A percentile compares a stretch with the other conserved stretches of the same genome.
Evolutionary conservation across 2,888 invertebrate species (phyloP).

Genomic region (Drosophila kambysellisi): DNA sequence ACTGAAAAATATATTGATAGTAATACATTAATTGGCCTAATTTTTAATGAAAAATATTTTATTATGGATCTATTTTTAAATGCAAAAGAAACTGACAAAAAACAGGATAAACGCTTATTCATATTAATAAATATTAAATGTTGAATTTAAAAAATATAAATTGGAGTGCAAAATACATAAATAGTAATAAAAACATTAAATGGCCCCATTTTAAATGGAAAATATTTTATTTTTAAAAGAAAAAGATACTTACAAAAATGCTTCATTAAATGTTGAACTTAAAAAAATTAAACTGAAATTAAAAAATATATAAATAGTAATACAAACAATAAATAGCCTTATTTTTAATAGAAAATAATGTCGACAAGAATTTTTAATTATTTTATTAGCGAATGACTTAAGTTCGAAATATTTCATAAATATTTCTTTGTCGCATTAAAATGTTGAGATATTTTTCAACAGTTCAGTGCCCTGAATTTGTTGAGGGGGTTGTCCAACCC

Average conservation of each 20-base stretch:
- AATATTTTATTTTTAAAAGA: background rate
- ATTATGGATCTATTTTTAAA: no score
- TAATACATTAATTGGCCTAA: no score
- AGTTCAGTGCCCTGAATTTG: slow-evolving; percentile 40
- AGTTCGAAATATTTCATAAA: background rate
- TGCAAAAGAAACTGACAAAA: no score
- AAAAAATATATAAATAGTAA: background rate
- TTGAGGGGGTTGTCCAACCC: slow-evolving; percentile 11
- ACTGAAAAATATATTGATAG: no score
- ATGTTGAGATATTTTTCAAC: background rate
- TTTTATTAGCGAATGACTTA: background rate
- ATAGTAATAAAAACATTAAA: background rate
- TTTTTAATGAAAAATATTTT: no score
- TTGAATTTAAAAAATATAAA: background rate
- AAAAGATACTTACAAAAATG: background rate
- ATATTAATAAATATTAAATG: no score
- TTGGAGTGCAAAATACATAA: background rate
- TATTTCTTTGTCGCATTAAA: background rate
- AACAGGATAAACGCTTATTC: no score
- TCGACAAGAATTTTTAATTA: background rate
- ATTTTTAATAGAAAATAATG: background rate
- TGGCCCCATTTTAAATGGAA: background rate
- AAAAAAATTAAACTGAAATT: background rate
- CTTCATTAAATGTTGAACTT: background rate
- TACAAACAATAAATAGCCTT: background rate